These are phyloP conservation scores for Karalla daura DNA, from an alignment of 2,797 vertebrate species.

Conservation along the genomic window DNA sequence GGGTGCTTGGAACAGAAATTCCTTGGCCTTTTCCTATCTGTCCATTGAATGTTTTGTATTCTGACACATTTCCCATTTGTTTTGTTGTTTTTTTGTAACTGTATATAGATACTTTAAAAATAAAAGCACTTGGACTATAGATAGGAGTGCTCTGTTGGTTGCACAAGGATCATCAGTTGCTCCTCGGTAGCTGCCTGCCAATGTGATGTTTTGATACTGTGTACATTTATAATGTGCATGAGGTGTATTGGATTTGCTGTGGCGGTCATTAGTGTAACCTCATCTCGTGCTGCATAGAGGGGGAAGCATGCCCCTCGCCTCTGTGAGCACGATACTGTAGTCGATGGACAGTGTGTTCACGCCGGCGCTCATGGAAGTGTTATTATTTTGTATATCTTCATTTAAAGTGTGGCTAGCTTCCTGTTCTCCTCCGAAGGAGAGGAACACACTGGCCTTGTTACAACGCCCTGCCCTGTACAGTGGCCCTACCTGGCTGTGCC, in stretches of 20 bases:
- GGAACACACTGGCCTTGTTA: slow-evolving; percentile 17
- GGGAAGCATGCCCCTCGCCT: slow-evolving; percentile 70
- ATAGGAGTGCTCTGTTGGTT: slow-evolving; percentile 54
- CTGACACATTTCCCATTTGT: slow-evolving; percentile 48
- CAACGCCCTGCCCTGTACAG: slow-evolving; percentile 25
- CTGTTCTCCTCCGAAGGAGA: slow-evolving; percentile 33
- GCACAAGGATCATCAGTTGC: slow-evolving; percentile 56
- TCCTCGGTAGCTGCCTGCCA: slow-evolving; percentile 69
- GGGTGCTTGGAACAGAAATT: slow-evolving; percentile 41
- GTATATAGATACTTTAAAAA: slow-evolving; percentile 29
- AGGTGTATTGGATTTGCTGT: slow-evolving; percentile 70
- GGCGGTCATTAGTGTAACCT: slow-evolving; percentile 53
- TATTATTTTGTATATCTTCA: slow-evolving; percentile 71
- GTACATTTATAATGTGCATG: slow-evolving; percentile 74
- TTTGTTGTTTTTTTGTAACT: slow-evolving; percentile 63
- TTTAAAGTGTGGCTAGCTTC: slow-evolving; percentile 32
- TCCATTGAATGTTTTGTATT: slow-evolving; percentile 71
- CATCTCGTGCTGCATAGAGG: slow-evolving; percentile 55
- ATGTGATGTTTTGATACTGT: slow-evolving; percentile 75
- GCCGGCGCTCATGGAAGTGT: slow-evolving; percentile 63
- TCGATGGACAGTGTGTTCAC: slow-evolving; percentile 59
- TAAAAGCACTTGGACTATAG: slow-evolving; percentile 66
- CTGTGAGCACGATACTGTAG: slow-evolving; percentile 66
- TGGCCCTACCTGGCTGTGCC: slow-evolving; percentile 8
- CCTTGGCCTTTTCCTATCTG: slow-evolving; percentile 48